Base-by-base conservation (phyloP, 64 coral and sea anemone genomes). In the Anthopleura sola region DNA sequence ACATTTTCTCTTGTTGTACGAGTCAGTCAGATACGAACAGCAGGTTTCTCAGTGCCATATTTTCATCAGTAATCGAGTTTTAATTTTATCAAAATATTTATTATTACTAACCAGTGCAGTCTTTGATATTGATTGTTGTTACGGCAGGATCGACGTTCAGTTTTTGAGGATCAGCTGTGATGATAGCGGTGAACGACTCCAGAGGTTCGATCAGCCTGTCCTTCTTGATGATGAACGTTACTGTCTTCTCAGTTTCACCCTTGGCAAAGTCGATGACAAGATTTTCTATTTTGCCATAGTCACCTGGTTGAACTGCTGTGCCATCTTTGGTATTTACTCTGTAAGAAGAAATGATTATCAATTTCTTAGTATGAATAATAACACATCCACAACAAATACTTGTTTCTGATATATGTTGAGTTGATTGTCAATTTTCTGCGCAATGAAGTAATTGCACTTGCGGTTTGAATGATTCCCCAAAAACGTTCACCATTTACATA, bases 281-380 rank as follows among this genome's bases (percentile, higher is more conserved):
- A 9, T 47, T 26, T 44, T 79, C 24, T 19, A 79, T 79, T 15
- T 23, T 23, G 44, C 2, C 39, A 48, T 79, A 79, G 44, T 79
- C 76, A 79, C 1, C 76, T 6, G 76, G 76, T 17, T 79, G 76
- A 1, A 4, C 39, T 5, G 76, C 76, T 14, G 76, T 24, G 44
- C 39, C 76, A 48, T 79, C 76, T 10, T 79, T 79, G 5, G 76
- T 79, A 44, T 79, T 79, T n/a, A 79, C 76, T 23, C 76, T 79
- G 28, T 3, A 75, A 26, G 24, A 71, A 69, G n/a, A 44, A 44
- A 8, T 3, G 4, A 44, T 44, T 8, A 64, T 24, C 1, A 64
- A 64, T 10, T n/a, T n/a, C n/a, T n/a, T 6, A 64, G 7, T 3
- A 64, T n/a, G n/a, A 5, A n/a, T n/a, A n/a, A n/a, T n/a, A n/a